A percentile compares a stretch with the other conserved stretches of the same genome.
phyloP scores from a whole-genome alignment of 2,797 vertebrate species.

The Lagocephalus sceleratus region DNA sequence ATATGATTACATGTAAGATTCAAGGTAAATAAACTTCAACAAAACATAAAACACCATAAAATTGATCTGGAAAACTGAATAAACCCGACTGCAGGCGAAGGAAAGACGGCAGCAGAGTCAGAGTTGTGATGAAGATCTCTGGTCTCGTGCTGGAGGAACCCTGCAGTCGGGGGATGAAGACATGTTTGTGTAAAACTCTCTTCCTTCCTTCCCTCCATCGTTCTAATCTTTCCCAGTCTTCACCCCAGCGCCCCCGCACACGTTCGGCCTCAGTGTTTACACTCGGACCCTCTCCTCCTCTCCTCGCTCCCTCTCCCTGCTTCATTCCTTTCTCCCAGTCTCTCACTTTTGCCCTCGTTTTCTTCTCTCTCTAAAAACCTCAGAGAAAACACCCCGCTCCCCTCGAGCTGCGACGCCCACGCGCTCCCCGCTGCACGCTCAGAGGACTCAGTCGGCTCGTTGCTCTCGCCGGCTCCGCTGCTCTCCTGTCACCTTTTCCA shows the following conservation, averaged over 20 bases:
- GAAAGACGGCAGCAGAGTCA: no score
- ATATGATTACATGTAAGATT: no score
- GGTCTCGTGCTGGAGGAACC: no score
- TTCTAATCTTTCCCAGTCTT: slow-evolving; percentile 20
- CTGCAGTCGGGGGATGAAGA: slow-evolving; percentile 26
- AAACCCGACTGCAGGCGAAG: no score
- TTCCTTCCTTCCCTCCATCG: slow-evolving; percentile 18
- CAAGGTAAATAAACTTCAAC: no score
- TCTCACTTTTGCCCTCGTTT: slow-evolving; percentile 39
- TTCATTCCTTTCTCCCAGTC: background rate
- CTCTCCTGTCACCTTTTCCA: slow-evolving; percentile 9
- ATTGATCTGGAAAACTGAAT: no score
- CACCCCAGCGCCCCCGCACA: slow-evolving; percentile 24
- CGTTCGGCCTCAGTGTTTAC: slow-evolving; percentile 29
- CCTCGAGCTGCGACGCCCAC: slow-evolving; percentile 39
- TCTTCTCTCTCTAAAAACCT: slow-evolving; percentile 28
- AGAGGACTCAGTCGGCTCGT: slow-evolving; percentile 23
- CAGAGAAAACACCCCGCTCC: slow-evolving; percentile 39
- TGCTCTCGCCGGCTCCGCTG: slow-evolving; percentile 4
- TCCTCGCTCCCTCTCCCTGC: slow-evolving; percentile 6
- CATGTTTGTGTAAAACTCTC: slow-evolving; percentile 32
- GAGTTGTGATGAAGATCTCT: no score
- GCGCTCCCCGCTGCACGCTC: slow-evolving; percentile 44
- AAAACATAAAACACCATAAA: no score
- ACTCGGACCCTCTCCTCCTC: slow-evolving; percentile 15